Conservation (phyloP, 2,888 invertebrate genomes). For the Holacanthella duospinosa region DNA sequence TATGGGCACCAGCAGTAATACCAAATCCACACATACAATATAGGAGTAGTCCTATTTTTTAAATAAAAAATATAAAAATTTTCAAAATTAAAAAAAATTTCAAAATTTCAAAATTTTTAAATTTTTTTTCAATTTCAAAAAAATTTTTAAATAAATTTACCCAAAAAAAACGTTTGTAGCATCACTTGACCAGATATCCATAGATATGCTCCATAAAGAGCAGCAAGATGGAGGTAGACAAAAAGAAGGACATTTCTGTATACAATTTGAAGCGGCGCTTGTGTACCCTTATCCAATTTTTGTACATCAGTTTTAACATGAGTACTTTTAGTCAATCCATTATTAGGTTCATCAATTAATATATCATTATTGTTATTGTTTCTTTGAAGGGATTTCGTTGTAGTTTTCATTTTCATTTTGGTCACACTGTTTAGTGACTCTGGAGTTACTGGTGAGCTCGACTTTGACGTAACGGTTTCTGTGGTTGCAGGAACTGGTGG, state of each 20-base stretch:
- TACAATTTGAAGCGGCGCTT: slow-evolving; percentile 46
- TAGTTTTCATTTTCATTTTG: background rate
- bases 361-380: background rate
- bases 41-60: slow-evolving; percentile 60
- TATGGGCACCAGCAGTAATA: slow-evolving; percentile 95
- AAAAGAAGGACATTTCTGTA: slow-evolving; percentile 75
- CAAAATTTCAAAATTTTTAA: background rate
- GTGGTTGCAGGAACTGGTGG: background rate
- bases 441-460: too few relatives aligned
- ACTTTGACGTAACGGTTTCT: background rate
- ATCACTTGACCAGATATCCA: slow-evolving; percentile 45
- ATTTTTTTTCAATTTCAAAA: too few relatives aligned
- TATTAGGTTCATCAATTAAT: background rate
- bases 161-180: slow-evolving; percentile 35
- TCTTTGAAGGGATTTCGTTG: background rate
- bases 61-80: slow-evolving; percentile 22
- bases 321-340: too few relatives aligned
- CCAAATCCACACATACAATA: slow-evolving; percentile 75
- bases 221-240: slow-evolving; percentile 61
- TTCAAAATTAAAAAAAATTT: background rate
- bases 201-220: slow-evolving; percentile 65
- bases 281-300: slow-evolving; percentile 6
- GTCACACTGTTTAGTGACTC: background rate
- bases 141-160: slow-evolving; percentile 17
- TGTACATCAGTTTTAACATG: too few relatives aligned